Evolutionary conservation across 2,797 vertebrate species (phyloP).

Genomic region (Rhincodon typus): DNA sequence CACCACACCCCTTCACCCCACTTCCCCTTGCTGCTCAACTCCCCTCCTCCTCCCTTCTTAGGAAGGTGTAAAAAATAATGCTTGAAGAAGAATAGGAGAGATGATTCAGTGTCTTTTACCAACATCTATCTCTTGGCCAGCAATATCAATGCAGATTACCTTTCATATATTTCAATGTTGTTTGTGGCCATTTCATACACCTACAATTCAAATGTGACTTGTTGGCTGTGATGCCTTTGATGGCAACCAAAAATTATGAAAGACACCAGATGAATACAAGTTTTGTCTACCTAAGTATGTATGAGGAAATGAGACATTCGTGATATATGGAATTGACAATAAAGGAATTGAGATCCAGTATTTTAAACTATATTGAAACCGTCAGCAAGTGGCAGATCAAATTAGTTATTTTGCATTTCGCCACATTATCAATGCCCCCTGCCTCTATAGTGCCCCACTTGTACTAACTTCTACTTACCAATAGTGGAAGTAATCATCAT

Average conservation of each 20-base stretch:
- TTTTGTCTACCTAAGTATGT: background rate
- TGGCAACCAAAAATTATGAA: background rate
- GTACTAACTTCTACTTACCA: too few relatives aligned
- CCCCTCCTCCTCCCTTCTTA: background rate
- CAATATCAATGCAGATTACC: background rate
- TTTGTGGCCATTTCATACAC: background rate
- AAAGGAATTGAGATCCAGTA: background rate
- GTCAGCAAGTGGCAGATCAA: background rate
- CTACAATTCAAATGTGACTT: background rate
- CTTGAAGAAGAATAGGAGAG: background rate
- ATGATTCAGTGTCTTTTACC: background rate
- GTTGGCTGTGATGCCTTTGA: background rate
- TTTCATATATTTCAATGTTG: background rate
- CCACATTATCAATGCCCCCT: too few relatives aligned
- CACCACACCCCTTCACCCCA: too few relatives aligned
- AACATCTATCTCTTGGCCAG: background rate
- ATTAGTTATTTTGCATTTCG: background rate
- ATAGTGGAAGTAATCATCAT: too few relatives aligned
- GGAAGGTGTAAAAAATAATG: background rate
- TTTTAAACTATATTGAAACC: background rate
- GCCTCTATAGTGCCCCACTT: too few relatives aligned
- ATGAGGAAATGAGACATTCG: background rate
- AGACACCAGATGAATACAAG: background rate
- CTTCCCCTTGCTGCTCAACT: too few relatives aligned
- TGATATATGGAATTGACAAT: background rate